Percentiles rank a stretch among this genome's conserved stretches.
phyloP scores from a whole-genome alignment of 2,113 vertebrate genomes.

The Chaenocephalus aceratus region DNA sequence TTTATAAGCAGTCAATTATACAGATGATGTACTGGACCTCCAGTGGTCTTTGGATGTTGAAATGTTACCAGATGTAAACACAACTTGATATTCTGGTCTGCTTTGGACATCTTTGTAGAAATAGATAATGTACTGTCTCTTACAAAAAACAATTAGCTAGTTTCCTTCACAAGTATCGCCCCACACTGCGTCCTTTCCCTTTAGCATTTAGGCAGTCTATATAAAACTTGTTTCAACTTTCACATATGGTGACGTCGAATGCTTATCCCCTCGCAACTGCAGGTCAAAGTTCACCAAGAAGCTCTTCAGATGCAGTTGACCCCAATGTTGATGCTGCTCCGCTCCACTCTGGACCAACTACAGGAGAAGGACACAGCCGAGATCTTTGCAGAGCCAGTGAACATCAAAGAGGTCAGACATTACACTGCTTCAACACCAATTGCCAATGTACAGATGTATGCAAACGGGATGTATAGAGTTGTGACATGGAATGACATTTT shows the following conservation, averaged over 20 bases:
- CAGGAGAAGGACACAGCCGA: slow-evolving; percentile 95
- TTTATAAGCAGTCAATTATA: neutral
- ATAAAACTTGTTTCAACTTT: neutral
- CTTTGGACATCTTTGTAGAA: neutral
- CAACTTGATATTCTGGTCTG: neutral
- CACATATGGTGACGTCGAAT: neutral
- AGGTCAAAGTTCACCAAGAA: slow-evolving; percentile 96
- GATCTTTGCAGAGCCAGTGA: slow-evolving; percentile 94
- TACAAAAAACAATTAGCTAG: neutral
- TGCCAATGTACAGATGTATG: neutral
- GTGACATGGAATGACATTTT: neutral
- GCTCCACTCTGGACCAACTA: slow-evolving; percentile 93
- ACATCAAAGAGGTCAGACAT: slow-evolving; percentile 89
- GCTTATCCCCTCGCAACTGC: neutral
- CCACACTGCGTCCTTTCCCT: neutral
- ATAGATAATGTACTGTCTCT: no score
- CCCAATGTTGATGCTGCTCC: slow-evolving; percentile 91
- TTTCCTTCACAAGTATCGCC: neutral
- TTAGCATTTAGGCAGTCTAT: neutral
- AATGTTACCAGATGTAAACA: neutral
- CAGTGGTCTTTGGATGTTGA: neutral
- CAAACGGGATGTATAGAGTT: neutral
- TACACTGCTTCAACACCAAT: neutral
- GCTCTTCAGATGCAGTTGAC: slow-evolving; percentile 93
- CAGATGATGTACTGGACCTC: neutral